phyloP scores from a whole-genome alignment of 2,888 invertebrate species.

The Heteropelma amictum region DNA sequence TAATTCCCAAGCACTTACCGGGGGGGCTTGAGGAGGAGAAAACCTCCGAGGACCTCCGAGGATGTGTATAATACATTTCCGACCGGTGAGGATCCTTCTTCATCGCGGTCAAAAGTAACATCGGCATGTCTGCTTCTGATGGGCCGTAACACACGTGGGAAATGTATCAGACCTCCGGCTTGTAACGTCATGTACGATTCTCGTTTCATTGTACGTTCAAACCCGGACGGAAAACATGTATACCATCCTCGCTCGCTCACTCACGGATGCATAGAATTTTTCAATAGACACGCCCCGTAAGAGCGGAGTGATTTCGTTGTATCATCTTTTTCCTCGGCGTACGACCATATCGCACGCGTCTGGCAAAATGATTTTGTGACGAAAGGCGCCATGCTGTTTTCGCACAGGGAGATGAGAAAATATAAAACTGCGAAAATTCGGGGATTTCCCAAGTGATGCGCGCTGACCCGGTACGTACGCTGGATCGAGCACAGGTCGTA shows the following conservation, averaged over 20 bases:
- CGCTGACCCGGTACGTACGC: not conserved
- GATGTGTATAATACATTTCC: too few relatives aligned
- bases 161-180: slow-evolving; percentile 43
- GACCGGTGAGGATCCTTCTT: too few relatives aligned
- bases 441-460: slow-evolving; percentile 57
- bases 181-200: slow-evolving; percentile 19
- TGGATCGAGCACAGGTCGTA: not conserved
- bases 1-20: too few relatives aligned
- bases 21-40: too few relatives aligned
- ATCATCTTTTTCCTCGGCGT: not conserved
- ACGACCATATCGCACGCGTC: slow-evolving; percentile 5
- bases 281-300: slow-evolving; percentile 53
- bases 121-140: slow-evolving; percentile 33
- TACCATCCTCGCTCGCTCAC: slow-evolving; percentile 49
- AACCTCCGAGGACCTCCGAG: too few relatives aligned
- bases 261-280: slow-evolving; percentile 61
- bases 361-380: slow-evolving; percentile 45
- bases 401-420: slow-evolving; percentile 18
- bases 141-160: slow-evolving; percentile 51
- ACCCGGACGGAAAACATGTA: not conserved
- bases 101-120: slow-evolving; percentile 27
- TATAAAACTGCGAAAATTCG: slow-evolving; percentile 24
- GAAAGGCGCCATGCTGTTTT: slow-evolving; percentile 19
- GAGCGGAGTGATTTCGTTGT: slow-evolving; percentile 36
- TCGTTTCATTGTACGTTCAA: slow-evolving; percentile 23